Base-by-base conservation (phyloP, 2,888 invertebrate genomes). In the Rotaria macrura region DNA sequence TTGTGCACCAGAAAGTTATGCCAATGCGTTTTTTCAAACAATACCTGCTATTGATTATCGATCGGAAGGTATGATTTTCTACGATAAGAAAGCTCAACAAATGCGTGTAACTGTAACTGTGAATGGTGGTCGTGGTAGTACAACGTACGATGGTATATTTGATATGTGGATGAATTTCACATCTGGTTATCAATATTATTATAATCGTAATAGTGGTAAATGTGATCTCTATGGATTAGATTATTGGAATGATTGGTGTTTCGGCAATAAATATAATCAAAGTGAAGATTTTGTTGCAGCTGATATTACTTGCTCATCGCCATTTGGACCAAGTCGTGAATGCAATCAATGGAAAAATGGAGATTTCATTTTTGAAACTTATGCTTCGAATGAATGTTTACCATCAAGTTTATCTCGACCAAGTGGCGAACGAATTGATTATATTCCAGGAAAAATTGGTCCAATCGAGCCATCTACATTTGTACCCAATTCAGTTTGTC, bases 161-260 rank as follows among this genome's bases (percentile, higher is more conserved):
- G 43, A 79, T n/a, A 79, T 79, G 79, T 79, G 79, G 79, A 79
- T 79, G 79, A 79, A 79, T 43, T 79, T 79, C 43, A 79, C 79
- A 43, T 79, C 79, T 14, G 79, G 79, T n/a, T 14, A 14, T 25
- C 79, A 79, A 79, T 79, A 79, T n/a, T 79, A 79, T 79, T 43
- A 43, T 43, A 79, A 79, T 43, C 25, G 25, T n/a, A 43, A 79
- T 79, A 43, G 3, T 79, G 79, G 79, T 12, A 25, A 25, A 23
- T 79, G 79, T 79, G 79, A 79, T 79, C n/a, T 43, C n/a, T 79
- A 79, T 43, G 79, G 79, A 9, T 43, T 79, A 40, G 79, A 79
- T 79, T 79, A n/a, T 43, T 79, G 79, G 79, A 79, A 79, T 79
- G 79, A 79, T 43, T 79, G 79, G 79, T 79, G 79, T 79, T 79